Base-by-base conservation (phyloP, 30 jellyfish, hydroid and myxozoan genomes). In the Clytia hemisphaerica region DNA sequence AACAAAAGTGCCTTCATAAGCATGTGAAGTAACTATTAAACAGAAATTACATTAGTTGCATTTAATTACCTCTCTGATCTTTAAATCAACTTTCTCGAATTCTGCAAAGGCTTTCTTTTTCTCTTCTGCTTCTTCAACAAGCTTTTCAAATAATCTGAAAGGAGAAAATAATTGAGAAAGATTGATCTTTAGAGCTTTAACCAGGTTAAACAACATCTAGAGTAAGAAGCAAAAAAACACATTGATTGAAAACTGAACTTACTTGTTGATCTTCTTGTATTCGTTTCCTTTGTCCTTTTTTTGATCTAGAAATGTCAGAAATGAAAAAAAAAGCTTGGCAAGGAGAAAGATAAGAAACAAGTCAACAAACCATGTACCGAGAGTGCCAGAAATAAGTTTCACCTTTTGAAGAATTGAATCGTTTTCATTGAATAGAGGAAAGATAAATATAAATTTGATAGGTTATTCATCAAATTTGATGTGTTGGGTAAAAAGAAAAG, bases 21-120 rank as follows among this genome's bases (percentile, higher is more conserved):
- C n/a, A n/a, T n/a, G n/a, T n/a, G n/a, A n/a, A n/a, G n/a, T n/a
- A n/a, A n/a, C n/a, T n/a, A n/a, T n/a, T n/a, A n/a, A n/a, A n/a
- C n/a, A n/a, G n/a, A n/a, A n/a, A n/a, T n/a, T n/a, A n/a, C n/a
- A n/a, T n/a, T n/a, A n/a, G n/a, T n/a, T n/a, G n/a, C n/a, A n/a
- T n/a, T n/a, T n/a, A 33, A 64, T 45, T 67, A 86, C 96, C 76
- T 72, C 91, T 35, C 88, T 77, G 2, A 86, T 40, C 18, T 82
- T 85, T 35, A 76, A 75, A 66, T 86, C 96, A 29, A 48, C 61
- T 42, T 86, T 79, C 67, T 86, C 96, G 44, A 86, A 86, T 33
- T 86, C 96, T 2, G 93, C 78, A 74, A 78, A 86, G 25, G 81
- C 84, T 37, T 86, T 82, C 44, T 86, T 79, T 57, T 85, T 79